Base-by-base conservation (phyloP, 2,888 invertebrate genomes). In the Ectemnius cavifrons region DNA sequence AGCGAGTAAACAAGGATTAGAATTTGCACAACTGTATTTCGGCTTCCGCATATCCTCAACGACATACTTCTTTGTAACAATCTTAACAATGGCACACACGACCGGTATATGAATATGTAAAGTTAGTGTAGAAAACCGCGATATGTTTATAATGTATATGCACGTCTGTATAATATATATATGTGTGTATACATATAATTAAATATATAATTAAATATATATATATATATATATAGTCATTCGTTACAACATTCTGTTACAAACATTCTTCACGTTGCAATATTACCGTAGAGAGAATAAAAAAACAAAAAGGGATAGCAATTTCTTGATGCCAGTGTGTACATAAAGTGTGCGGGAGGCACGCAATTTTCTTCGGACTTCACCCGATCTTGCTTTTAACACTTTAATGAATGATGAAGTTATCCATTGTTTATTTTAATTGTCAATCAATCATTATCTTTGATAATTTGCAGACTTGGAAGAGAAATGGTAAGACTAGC, bases 211-310 rank as follows among this genome's bases (percentile, higher is more conserved):
- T 52, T 16, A 16, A 52, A 52, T 52, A 52, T 52, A 52, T 78
- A 72, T 82, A 37, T 37, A 37, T 37, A 52, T 52, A 52, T 52
- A 13, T 85, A 69, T 75, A 81, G 87, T 83, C 81, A 84, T 84
- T 81, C 77, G 83, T 83, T 84, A 84, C 83, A 86, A 84, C 84
- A 81, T 79, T 71, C 67, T 82, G 83, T 86, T 87, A 88, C 84
- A 86, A 88, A 87, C 86, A 85, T 86, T 80, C 79, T 84, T 81
- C 73, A 79, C 75, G 70, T 75, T 73, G 80, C 78, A 77, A 78
- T 78, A 80, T 74, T 70, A 84, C 78, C 74, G 57, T 81, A 83
- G 69, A 81, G 78, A 71, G 79, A 81, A 84, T 83, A 86, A 85
- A 87, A 85, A 83, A 81, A 86, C 86, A 86, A 85, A 87, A 85